A percentile compares a stretch with the other conserved stretches of the same genome.
These are phyloP conservation scores for Idaea dimidiata DNA, from an alignment of 2,888 invertebrate genomes.

Conservation along the genomic window DNA sequence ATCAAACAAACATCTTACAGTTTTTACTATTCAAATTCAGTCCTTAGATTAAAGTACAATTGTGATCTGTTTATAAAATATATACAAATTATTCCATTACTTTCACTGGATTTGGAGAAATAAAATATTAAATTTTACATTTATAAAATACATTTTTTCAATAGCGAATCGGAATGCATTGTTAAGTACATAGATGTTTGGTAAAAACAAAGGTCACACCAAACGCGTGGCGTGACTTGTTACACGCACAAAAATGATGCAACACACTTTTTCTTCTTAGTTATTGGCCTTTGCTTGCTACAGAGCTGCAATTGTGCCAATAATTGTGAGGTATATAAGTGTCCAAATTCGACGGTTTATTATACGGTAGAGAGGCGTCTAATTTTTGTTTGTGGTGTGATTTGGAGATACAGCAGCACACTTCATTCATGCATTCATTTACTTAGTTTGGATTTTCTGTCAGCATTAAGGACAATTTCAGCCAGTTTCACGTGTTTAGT, in stretches of 20 bases:
- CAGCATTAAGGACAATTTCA: too few species aligned
- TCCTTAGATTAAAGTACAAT: constrained; percentile 6
- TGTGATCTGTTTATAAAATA: constrained; percentile 7
- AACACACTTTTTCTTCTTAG: too few species aligned
- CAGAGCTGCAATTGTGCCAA: too few species aligned
- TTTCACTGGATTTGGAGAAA: background rate
- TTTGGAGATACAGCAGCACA: too few species aligned
- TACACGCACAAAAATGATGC: too few species aligned
- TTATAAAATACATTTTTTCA: background rate
- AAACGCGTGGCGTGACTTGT: background rate
- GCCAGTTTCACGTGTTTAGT: too few species aligned
- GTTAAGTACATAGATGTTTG: background rate
- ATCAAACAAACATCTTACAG: constrained; percentile 8
- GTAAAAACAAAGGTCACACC: background rate
- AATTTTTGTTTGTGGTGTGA: too few species aligned
- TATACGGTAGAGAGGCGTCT: too few species aligned
- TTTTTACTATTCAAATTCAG: constrained; percentile 7
- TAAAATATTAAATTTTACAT: background rate
- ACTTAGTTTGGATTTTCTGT: background rate
- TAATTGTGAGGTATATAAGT: too few species aligned
- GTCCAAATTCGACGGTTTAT: too few species aligned
- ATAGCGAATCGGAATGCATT: constrained; percentile 1
- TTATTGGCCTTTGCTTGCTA: too few species aligned
- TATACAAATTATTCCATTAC: background rate
- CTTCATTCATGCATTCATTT: too few species aligned